phyloP scores from a whole-genome alignment of 64 coral and sea anemone species.

The Actinia tenebrosa region DNA sequence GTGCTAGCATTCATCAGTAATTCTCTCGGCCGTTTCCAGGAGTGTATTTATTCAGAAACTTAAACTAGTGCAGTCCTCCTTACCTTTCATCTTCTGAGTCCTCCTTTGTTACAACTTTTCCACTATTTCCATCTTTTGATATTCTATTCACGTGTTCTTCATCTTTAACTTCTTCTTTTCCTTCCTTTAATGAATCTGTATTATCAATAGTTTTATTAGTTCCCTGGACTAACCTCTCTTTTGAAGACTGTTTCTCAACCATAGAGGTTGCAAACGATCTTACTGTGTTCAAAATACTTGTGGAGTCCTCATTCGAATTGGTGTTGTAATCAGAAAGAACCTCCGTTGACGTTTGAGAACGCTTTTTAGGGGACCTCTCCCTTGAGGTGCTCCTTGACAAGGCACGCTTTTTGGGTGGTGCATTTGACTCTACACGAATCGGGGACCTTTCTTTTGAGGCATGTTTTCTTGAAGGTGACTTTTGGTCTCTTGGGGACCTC shows the following conservation, averaged over 20 bases:
- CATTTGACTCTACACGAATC: background rate
- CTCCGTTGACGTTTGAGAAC: background rate
- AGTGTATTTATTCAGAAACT: too few species aligned
- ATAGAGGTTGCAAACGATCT: background rate
- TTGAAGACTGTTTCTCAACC: background rate
- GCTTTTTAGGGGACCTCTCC: background rate
- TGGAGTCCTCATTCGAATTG: background rate
- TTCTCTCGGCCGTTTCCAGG: too few species aligned
- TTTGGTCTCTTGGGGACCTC: background rate
- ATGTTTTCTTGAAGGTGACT: background rate
- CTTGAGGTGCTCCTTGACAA: background rate
- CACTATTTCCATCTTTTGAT: background rate
- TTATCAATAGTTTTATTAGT: background rate
- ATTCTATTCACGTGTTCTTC: background rate
- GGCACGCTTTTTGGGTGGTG: background rate
- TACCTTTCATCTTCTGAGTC: background rate
- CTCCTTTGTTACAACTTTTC: background rate
- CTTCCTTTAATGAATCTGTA: background rate
- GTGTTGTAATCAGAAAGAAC: background rate
- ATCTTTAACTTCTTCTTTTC: background rate
- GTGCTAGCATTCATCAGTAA: too few species aligned
- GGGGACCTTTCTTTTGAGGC: background rate
- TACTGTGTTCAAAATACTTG: background rate
- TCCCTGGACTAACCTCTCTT: too few species aligned
- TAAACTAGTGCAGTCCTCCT: too few species aligned